These are phyloP conservation scores for Propithecus coquereli DNA, from an alignment of 2,113 vertebrate species.

Conservation along the genomic window DNA sequence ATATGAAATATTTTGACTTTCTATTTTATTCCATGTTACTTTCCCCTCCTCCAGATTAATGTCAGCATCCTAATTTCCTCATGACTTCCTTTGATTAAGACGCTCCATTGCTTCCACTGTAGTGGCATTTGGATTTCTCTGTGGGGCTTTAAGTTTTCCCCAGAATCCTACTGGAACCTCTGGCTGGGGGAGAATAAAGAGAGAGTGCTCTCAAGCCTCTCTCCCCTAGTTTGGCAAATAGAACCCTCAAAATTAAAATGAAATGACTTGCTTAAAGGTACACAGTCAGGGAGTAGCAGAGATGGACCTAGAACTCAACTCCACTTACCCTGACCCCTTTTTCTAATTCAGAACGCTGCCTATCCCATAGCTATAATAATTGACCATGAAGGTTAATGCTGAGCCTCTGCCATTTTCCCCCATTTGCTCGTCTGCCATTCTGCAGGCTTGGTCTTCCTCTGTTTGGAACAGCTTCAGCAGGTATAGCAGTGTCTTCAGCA, in stretches of 20 bases:
- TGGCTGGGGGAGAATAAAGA: not conserved
- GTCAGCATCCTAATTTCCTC: not conserved
- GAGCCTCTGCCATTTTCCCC: not conserved
- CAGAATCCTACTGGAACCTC: not conserved
- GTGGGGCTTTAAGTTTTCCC: not conserved
- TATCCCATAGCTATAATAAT: not conserved
- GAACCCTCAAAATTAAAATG: not conserved
- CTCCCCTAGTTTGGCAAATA: not conserved
- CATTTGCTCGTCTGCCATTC: not conserved
- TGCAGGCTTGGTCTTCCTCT: not conserved
- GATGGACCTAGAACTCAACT: not conserved
- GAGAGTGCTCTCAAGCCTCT: not conserved
- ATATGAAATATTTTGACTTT: not conserved
- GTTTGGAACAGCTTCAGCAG: not conserved
- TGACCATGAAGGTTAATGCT: not conserved
- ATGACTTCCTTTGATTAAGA: not conserved
- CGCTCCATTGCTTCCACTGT: not conserved
- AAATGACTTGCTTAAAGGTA: not conserved
- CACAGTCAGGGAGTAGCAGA: not conserved
- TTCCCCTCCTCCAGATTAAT: not conserved
- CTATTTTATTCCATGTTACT: not conserved
- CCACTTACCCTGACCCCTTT: not conserved
- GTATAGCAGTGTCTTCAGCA: not conserved
- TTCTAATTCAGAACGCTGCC: not conserved
- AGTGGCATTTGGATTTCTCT: not conserved